Evolutionary conservation across 2,113 vertebrate species (phyloP), one percentile per base, ranked within the genome.

Genomic region (Lepus timidus): DNA sequence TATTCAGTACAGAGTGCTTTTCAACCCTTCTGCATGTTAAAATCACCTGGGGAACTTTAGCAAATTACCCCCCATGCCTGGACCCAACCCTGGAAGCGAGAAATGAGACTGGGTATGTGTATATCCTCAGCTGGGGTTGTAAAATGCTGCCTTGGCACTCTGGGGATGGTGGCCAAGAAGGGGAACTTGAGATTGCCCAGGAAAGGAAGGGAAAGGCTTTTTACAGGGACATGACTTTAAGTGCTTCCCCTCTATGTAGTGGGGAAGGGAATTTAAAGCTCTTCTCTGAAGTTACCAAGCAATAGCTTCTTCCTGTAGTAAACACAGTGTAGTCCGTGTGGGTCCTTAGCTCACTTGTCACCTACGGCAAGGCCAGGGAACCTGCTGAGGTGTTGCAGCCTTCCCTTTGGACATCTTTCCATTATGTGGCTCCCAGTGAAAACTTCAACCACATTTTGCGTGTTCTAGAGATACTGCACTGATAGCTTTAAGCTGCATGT

Each of bases 1-100:
- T 82, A 49, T 85, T 85, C 88, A 93, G 82, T 90, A 22, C 74
- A 68, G 78, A 85, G 85, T 78, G 82, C 12, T 74, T 85, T 84
- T 81, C 85, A 44, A 36, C 70, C 62, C 61, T 19, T 70, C 74
- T 92, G 74, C 55, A 62, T 17, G 1, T 90, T 73, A 87, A 85
- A 85, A 65, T 88, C 84, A 91, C 88, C 94, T 73, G 74, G 88
- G 80, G 82, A 85, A 93, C 94, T 90, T 87, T 74, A 31, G 19
- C 11, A 49, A 79, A 88, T 14, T 49, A 62, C 19, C 85, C 36
- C 36, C 49, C 1, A 4, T 17, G n/a, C n/a, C 39, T 67, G 39
- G 29, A 65, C n/a, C 85, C 70, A 55, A 29, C 31, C 23, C 81
- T 22, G 70, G 52, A 80, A 19, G 29, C 10, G 8, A 31, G 94